These are phyloP conservation scores for Trachops cirrhosus DNA, from an alignment of 2,797 vertebrate genomes.

Conservation along the genomic window DNA sequence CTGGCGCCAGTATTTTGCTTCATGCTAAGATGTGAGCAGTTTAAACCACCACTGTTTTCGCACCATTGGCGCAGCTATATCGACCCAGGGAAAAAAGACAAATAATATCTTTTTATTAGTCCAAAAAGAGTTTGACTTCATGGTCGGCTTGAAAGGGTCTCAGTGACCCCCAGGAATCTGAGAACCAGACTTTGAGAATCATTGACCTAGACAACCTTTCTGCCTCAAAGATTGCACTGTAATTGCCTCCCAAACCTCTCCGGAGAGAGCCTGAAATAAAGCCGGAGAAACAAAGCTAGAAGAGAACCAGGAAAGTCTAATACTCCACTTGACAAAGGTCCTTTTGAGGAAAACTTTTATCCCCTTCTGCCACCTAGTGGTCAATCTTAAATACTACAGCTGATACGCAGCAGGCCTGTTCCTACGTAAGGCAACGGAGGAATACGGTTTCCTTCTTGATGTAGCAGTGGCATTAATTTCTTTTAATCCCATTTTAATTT, in stretches of 20 bases:
- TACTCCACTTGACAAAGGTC: rapidly evolving
- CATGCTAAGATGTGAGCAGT: not conserved
- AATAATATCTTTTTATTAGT: not conserved
- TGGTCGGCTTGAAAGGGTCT: not conserved
- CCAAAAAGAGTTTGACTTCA: not conserved
- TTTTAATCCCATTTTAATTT: not conserved
- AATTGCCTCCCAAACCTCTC: not conserved
- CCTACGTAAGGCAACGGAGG: not conserved
- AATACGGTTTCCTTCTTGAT: not conserved
- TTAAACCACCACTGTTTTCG: not conserved
- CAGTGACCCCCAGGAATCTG: not conserved
- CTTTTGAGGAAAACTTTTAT: not conserved
- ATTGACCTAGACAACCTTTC: not conserved
- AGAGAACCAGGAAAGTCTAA: not conserved
- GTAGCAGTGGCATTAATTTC: not conserved
- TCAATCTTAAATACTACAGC: not conserved
- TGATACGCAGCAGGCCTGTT: rapidly evolving
- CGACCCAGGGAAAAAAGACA: not conserved
- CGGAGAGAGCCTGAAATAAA: not conserved
- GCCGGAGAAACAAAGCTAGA: not conserved
- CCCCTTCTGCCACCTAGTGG: not conserved
- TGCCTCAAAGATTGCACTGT: not conserved
- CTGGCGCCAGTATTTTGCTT: not conserved
- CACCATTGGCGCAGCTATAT: not conserved
- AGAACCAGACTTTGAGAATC: not conserved